These are phyloP conservation scores for Sinohyriopsis cumingii DNA, from an alignment of 2,888 invertebrate genomes.

Conservation along the genomic window DNA sequence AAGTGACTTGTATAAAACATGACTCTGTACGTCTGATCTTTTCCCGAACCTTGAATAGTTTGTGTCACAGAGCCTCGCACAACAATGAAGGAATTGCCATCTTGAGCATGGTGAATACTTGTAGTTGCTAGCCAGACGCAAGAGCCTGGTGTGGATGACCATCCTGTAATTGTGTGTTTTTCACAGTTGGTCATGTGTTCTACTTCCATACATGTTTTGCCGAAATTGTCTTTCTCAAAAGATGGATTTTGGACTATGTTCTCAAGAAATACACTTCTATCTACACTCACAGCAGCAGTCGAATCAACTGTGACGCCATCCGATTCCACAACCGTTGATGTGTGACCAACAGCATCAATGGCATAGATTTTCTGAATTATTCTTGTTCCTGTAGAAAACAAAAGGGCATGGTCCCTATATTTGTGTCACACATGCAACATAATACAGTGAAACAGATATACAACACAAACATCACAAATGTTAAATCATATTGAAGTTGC, in stretches of 20 bases:
- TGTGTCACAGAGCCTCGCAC: constrained; percentile 13
- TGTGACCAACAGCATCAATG: constrained; percentile 19
- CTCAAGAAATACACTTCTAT: constrained; percentile 2
- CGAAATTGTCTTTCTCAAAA: constrained; percentile 11
- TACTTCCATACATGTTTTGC: background rate
- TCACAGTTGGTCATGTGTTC: background rate
- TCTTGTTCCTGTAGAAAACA: constrained; percentile 5
- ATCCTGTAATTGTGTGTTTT: background rate
- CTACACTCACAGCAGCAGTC: constrained; percentile 15
- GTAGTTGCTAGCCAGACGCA: constrained; percentile 2
- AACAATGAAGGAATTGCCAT: constrained; percentile 10
- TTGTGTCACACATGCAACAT: too few species aligned
- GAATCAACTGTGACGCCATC: constrained; percentile 24
- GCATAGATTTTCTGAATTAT: constrained; percentile 14
- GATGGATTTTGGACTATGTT: constrained; percentile 18
- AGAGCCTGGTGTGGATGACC: background rate
- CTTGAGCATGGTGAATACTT: background rate
- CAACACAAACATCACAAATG: too few species aligned
- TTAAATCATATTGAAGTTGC: too few species aligned
- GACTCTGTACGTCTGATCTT: constrained; percentile 5
- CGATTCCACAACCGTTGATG: constrained; percentile 16
- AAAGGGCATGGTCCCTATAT: too few species aligned
- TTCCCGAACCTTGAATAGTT: background rate
- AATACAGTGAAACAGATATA: too few species aligned
- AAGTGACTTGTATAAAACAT: constrained; percentile 22